Percentiles rank a stretch among this genome's conserved stretches.
Conservation (phyloP, 2,113 vertebrate genomes). For the Poeciliopsis prolifica region DNA sequence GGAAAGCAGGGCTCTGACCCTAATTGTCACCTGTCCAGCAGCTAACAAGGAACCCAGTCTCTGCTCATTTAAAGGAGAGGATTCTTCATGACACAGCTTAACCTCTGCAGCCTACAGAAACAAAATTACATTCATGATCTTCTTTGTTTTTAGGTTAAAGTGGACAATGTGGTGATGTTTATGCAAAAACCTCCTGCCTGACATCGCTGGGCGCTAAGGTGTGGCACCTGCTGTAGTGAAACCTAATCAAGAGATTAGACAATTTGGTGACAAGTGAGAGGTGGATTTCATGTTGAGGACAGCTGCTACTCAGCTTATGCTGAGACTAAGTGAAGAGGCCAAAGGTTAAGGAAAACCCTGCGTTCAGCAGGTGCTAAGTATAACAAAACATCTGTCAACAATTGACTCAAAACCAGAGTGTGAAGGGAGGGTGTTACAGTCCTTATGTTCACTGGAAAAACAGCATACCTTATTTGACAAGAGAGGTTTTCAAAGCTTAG, state of each 20-base stretch:
- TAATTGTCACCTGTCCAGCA: constrained; percentile 62
- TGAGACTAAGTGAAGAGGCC: constrained; percentile 30
- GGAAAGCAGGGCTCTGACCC: constrained; percentile 64
- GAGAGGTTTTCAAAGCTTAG: neutral
- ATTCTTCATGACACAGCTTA: constrained; percentile 25
- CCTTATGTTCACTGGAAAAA: neutral
- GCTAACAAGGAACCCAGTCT: constrained; percentile 66
- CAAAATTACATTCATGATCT: constrained; percentile 22
- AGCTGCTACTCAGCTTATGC: constrained; percentile 54
- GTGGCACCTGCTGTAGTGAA: neutral
- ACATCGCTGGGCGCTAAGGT: neutral
- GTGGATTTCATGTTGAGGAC: constrained; percentile 15
- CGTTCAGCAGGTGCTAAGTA: constrained; percentile 41
- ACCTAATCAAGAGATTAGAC: constrained; percentile 36
- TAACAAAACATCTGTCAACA: constrained; percentile 9
- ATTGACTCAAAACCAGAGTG: constrained; percentile 3
- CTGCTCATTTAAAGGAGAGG: constrained; percentile 7
- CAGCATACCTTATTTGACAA: neutral
- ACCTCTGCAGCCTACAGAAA: constrained; percentile 23
- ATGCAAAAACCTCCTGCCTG: neutral
- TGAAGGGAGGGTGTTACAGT: neutral
- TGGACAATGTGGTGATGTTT: constrained; percentile 30
- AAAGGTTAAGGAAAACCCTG: constrained; percentile 37
- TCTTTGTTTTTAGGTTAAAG: constrained; percentile 20
- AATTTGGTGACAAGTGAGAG: constrained; percentile 13